Base-by-base conservation (phyloP, 2,113 vertebrate genomes). In the Charina bottae region DNA sequence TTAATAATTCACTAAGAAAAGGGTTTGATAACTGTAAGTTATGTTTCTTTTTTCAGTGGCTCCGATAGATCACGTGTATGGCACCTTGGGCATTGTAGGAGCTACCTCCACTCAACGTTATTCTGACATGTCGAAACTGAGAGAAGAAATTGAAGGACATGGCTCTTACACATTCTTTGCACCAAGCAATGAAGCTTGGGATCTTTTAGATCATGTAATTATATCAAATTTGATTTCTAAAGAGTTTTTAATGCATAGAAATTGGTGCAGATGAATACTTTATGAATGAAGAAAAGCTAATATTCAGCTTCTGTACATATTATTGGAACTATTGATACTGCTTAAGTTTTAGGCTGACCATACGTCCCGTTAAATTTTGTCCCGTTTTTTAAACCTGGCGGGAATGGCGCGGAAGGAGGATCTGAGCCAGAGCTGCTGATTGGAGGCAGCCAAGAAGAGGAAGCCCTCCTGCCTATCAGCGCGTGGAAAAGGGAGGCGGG, bases 141-240 rank as follows among this genome's bases (percentile, higher is more conserved):
- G 97, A 93, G 94, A 97, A 90, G 99, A 99, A 94, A 99, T 99
- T 1, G 99, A 99, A 94, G 99, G 99, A 92, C 92, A 96, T 19
- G 99, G 99, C 58, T 99, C 99, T 0, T 99, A 95, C 93, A 99
- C 99, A 24, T 98, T 99, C 95, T 99, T 99, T 93, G 98, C 99
- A 90, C 99, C 99, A 2, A 99, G 98, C 94, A 99, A 99, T 5
- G 99, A 99, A 1, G 99, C 99, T 33, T 99, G 99, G 99, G 98
- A 98, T 2, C 93, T 97, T 86, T 93, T 99, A 96, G 97, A 98
- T 92, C n/a, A 95, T 78, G 99, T 99, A 97, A 98, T 98, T 97
- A 33, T 91, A 26, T 87, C 2, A 58, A 3, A 68, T 13, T 92
- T 1, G 58, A 24, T 6, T 59, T 87, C 84, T 19, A n/a, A 78